These are phyloP conservation scores for Tetragonisca angustula DNA, from an alignment of 2,888 invertebrate species.

Conservation along the genomic window DNA sequence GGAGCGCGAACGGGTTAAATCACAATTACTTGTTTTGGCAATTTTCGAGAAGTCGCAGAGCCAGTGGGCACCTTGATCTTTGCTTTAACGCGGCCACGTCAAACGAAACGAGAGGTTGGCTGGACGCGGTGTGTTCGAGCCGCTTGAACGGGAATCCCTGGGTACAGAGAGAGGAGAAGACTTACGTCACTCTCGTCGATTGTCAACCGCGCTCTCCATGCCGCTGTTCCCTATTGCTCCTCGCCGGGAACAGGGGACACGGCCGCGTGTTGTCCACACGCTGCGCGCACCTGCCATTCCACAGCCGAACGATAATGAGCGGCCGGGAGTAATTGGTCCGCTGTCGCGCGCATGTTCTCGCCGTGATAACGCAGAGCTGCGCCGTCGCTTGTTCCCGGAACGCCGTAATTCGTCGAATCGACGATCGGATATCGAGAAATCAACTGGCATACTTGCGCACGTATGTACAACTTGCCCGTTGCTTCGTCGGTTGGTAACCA, in stretches of 20 bases:
- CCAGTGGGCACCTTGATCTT: background rate
- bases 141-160: conserved; percentile 44
- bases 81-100: conserved; percentile 47
- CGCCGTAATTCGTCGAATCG: conserved; percentile 13
- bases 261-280: conserved; percentile 18
- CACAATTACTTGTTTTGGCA: too few relatives aligned
- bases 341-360: conserved; percentile 15
- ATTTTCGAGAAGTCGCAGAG: background rate
- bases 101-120: conserved; percentile 44
- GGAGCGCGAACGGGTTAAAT: too few relatives aligned
- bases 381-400: conserved; percentile 10
- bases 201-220: conserved; percentile 55
- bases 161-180: conserved; percentile 22
- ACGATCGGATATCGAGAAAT: background rate
- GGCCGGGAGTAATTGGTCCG: conserved; percentile 56
- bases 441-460: too few relatives aligned
- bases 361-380: conserved; percentile 21
- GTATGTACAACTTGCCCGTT: background rate
- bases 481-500: background rate
- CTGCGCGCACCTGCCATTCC: conserved; percentile 57
- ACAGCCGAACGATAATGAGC: conserved; percentile 55
- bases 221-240: conserved; percentile 42
- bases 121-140: conserved; percentile 11
- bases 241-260: conserved; percentile 7
- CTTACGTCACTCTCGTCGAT: conserved; percentile 65